Conservation (phyloP, 1,140 invertebrate species). For the Phymastichus coffea region DNA sequence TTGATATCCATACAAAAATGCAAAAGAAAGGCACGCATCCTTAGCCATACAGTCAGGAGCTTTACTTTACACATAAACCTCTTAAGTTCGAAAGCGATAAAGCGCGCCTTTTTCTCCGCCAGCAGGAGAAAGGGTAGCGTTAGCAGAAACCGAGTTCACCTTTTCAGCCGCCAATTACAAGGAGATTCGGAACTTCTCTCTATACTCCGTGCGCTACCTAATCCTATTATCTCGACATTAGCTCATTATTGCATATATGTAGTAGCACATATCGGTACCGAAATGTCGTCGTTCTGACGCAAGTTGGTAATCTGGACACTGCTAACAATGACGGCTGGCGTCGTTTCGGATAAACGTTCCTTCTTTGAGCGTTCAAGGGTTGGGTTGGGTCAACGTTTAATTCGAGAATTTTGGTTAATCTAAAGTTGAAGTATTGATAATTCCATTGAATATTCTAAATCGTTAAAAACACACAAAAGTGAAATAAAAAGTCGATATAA, state of each 20-base stretch:
- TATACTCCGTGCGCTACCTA: constrained; percentile 23
- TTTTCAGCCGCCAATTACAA: constrained; percentile 53
- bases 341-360: no score
- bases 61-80: constrained; percentile 39
- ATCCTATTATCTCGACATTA: constrained; percentile 55
- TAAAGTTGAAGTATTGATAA: no score
- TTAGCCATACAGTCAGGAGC: constrained; percentile 26
- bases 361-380: no score
- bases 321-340: constrained; percentile 10
- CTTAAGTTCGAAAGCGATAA: constrained; percentile 45
- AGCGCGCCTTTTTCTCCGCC: no score
- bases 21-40: neutral
- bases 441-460: no score
- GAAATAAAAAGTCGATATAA: constrained; percentile 1
- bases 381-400: no score
- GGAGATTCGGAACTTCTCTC: constrained; percentile 42
- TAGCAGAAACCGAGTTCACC: constrained; percentile 47
- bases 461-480: no score
- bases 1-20: no score
- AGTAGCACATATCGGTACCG: neutral
- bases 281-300: neutral
- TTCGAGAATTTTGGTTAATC: no score
- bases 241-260: constrained; percentile 52
- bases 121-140: constrained; percentile 44
- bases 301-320: neutral